Percentiles rank a stretch among this genome's conserved stretches.
phyloP scores from a whole-genome alignment of 2,113 vertebrate genomes.

The Emydocephalus ijimae region DNA sequence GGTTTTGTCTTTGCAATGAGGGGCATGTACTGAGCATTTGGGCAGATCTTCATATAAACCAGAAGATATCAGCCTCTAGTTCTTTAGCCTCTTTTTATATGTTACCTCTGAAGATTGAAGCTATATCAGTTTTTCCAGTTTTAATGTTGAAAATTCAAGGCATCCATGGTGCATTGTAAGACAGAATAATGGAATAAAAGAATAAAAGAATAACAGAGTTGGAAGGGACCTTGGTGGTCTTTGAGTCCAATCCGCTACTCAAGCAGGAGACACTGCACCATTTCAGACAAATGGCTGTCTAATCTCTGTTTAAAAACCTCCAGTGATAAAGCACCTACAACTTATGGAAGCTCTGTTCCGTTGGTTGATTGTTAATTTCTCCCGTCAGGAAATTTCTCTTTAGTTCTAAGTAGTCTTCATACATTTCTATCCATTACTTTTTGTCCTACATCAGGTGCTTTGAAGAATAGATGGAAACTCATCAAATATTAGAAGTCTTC shows the following conservation, averaged over 20 bases:
- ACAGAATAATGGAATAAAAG: not conserved
- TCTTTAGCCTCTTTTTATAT: not conserved
- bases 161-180: not conserved
- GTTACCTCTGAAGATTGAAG: not conserved
- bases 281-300: not conserved
- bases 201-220: not conserved
- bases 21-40: not conserved
- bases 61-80: not conserved
- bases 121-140: not conserved
- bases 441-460: not conserved
- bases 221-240: not conserved
- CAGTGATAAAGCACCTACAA: not conserved
- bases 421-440: not conserved
- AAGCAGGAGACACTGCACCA: not conserved
- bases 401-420: not conserved
- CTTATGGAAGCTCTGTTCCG: not conserved
- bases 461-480: not conserved
- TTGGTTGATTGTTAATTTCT: not conserved
- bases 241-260: not conserved
- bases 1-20: not conserved
- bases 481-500: not conserved
- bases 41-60: not conserved
- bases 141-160: not conserved
- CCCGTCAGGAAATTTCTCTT: not conserved
- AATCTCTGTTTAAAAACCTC: not conserved